Evolutionary conservation across 1,140 invertebrate genomes (phyloP).

Genomic region (Ganaspis sp.): DNA sequence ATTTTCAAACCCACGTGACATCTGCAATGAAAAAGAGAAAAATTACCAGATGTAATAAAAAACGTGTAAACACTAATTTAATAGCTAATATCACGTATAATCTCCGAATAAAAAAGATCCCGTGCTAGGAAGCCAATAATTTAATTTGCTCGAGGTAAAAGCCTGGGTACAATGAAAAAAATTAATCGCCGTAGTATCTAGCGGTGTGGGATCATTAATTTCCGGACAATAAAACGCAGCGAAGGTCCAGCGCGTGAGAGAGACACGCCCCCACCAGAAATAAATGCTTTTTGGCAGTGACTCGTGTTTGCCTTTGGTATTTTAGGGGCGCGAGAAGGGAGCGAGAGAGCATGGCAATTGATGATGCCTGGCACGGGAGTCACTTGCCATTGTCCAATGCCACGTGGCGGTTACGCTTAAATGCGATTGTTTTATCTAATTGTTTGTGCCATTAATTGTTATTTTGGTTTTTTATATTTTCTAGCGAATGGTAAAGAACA

Average conservation of each 20-base stretch:
- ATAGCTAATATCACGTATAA: no score
- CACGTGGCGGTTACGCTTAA: background rate
- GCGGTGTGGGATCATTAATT: slow-evolving; percentile 71
- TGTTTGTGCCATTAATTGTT: no score
- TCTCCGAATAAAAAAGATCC: background rate
- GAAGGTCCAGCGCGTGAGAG: slow-evolving; percentile 68
- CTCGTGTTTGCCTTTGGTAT: slow-evolving; percentile 75
- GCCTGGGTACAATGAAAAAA: background rate
- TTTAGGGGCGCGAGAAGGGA: slow-evolving; percentile 65
- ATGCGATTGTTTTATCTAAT: slow-evolving; percentile 24
- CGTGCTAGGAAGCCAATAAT: background rate
- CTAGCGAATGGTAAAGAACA: no score
- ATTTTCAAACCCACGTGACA: no score
- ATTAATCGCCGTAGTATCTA: slow-evolving; percentile 45
- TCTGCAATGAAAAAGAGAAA: no score
- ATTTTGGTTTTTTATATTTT: no score
- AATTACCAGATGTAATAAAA: no score
- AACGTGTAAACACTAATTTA: no score
- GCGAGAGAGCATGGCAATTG: slow-evolving; percentile 65
- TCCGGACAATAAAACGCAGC: slow-evolving; percentile 73
- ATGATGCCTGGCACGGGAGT: slow-evolving; percentile 37
- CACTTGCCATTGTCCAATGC: no score
- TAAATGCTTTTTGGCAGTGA: slow-evolving; percentile 70
- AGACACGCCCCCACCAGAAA: slow-evolving; percentile 68
- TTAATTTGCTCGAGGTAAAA: background rate